Evolutionary conservation across 2,113 vertebrate species (phyloP), one percentile per base, ranked within the genome.

Genomic region (Dicentrarchus labrax): DNA sequence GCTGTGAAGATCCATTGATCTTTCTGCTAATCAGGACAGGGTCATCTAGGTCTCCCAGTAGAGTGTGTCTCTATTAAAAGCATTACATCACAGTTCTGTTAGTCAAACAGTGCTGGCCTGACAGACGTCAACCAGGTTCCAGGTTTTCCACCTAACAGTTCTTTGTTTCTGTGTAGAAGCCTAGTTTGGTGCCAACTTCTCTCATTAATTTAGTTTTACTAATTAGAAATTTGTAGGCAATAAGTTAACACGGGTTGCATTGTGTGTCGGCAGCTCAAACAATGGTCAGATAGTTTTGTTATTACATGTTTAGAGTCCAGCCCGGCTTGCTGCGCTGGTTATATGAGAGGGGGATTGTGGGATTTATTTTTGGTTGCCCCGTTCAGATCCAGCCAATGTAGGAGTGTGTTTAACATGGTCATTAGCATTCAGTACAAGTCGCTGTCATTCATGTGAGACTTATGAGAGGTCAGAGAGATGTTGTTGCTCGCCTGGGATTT

Each of bases 251-350:
- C 90, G 48, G 74, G 93, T 91, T 86, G 78, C 93, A 90, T 24
- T 5, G 43, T n/a, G 22, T 93, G 59, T 90, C 45, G 93, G 94
- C 92, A 92, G 96, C 97, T 97, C 96, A 96, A 96, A 96, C 97
- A 96, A 95, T 95, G 96, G 96, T 96, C 93, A 91, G 88, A 56
- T 74, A 66, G 93, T 30, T 30, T 30, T 30, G 71, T 59, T 54
- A 4, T 51, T 17, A 12, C 69, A 6, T n/a, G 43, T 64, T 54
- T 24, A 13, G 68, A 71, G 30, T 50, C 30, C 10, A 61, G 65
- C 61, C n/a, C 5, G 60, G 43, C 45, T 64, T 53, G 57, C 56
- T n/a, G 66, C 51, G 1, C 24, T 22, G 6, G 72, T 81, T 59
- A 77, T 66, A 68, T 6, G 60, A 83, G 78, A 78, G 65, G 45